Evolutionary conservation across 1,140 invertebrate species (phyloP).

Genomic region (Trachelipus rathkii): DNA sequence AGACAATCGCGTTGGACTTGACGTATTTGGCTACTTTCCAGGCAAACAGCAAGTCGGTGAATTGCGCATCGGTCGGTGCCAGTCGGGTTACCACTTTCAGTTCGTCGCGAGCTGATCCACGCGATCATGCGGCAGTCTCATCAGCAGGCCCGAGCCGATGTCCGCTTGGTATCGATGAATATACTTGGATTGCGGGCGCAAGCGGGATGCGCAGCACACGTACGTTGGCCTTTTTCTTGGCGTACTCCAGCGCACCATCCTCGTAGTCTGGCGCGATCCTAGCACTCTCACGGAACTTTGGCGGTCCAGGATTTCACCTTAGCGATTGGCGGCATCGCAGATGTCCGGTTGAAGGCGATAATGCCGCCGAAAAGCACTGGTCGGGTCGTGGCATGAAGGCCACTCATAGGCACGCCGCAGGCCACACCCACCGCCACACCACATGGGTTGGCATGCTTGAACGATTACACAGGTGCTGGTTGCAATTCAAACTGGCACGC

Average conservation of each 20-base stretch:
- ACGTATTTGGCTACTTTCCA: conserved; percentile 43
- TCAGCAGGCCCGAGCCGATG: conserved; percentile 37
- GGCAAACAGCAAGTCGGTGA: conserved; percentile 42
- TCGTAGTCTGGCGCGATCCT: conserved; percentile 40
- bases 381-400: conserved; percentile 32
- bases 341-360: conserved; percentile 40
- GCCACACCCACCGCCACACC: conserved; percentile 34
- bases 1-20: conserved; percentile 46
- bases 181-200: neutral
- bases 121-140: conserved; percentile 30
- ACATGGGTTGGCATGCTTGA: conserved; percentile 45
- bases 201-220: conserved; percentile 38
- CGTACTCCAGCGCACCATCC: conserved; percentile 32
- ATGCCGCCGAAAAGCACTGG: conserved; percentile 45
- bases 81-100: conserved; percentile 42
- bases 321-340: conserved; percentile 35
- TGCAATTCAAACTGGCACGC: conserved; percentile 30
- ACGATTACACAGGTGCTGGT: conserved; percentile 38
- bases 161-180: neutral
- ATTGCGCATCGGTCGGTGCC: conserved; percentile 41
- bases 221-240: conserved; percentile 33
- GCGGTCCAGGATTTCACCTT: conserved; percentile 35
- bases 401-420: no score
- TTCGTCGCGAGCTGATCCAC: conserved; percentile 26
- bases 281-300: no score